Percentiles rank a stretch among this genome's conserved stretches.
These are phyloP conservation scores for Ichneumoninae sp. DNA, from an alignment of 2,888 invertebrate genomes.

Conservation along the genomic window DNA sequence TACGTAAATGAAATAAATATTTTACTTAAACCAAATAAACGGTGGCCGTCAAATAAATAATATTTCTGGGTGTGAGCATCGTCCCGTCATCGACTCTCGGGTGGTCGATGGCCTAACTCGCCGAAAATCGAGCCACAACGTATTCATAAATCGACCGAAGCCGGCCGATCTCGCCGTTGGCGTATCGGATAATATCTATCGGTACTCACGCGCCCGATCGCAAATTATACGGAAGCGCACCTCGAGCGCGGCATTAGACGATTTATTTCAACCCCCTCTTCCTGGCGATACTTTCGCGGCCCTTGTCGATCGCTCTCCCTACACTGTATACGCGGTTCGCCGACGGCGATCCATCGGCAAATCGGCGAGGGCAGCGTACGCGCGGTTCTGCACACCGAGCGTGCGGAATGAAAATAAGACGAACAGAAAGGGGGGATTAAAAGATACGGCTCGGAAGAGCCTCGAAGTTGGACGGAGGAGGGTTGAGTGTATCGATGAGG, in stretches of 20 bases:
- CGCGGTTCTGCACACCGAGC: conserved; percentile 4
- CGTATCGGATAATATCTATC: conserved; percentile 64
- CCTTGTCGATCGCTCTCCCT: conserved; percentile 34
- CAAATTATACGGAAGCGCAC: conserved; percentile 68
- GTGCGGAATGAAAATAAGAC: conserved; percentile 22
- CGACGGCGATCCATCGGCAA: conserved; percentile 32
- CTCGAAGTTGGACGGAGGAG: not conserved
- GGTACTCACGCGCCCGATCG: conserved; percentile 46
- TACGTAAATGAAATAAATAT: no score
- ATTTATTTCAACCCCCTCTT: conserved; percentile 16
- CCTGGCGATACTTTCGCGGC: not conserved
- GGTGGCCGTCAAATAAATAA: no score
- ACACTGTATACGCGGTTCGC: conserved; percentile 15
- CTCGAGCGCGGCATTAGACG: conserved; percentile 58
- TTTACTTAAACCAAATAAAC: no score
- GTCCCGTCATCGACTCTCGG: conserved; percentile 13
- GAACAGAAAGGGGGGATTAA: not conserved
- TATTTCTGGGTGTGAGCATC: not conserved
- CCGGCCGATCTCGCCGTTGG: conserved; percentile 45
- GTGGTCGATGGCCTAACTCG: not conserved
- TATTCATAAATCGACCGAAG: conserved; percentile 44
- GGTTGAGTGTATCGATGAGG: conserved; percentile 8
- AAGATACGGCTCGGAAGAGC: not conserved
- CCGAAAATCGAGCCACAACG: conserved; percentile 10
- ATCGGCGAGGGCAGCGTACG: conserved; percentile 27